Percentiles rank a stretch among this genome's conserved stretches.
phyloP scores from a whole-genome alignment of 2,797 vertebrate genomes.

The Mormyrus hasselquistii region DNA sequence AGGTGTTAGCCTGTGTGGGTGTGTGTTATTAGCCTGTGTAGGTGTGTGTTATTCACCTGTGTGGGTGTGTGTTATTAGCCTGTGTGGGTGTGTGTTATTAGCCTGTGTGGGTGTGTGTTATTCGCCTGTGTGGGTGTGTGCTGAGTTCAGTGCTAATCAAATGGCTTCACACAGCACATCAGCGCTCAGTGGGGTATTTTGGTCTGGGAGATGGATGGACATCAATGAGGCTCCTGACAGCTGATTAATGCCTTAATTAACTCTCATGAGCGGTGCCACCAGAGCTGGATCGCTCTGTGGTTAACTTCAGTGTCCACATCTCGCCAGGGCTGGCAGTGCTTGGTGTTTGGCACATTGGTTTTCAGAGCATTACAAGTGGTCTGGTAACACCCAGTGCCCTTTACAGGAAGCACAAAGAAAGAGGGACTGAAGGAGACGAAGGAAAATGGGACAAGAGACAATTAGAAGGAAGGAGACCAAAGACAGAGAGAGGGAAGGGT shows the following conservation, averaged over 20 bases:
- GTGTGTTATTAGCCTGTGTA: neutral
- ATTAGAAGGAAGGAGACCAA: neutral
- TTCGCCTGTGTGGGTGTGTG: neutral
- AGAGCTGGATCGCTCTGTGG: constrained; percentile 37
- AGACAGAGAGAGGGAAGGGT: neutral
- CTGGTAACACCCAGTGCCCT: constrained; percentile 31
- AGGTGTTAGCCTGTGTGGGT: neutral
- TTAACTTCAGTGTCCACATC: constrained; percentile 23
- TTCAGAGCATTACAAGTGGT: neutral
- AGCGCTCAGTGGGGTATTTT: constrained; percentile 56
- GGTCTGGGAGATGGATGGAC: constrained; percentile 60
- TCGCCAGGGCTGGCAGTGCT: constrained; percentile 43
- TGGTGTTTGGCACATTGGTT: constrained; percentile 46
- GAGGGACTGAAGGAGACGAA: neutral
- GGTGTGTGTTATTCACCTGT: neutral
- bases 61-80: neutral
- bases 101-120: neutral
- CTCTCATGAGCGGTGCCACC: constrained; percentile 52
- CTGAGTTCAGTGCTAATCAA: constrained; percentile 46
- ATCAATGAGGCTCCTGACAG: constrained; percentile 67
- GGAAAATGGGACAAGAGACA: neutral
- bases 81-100: neutral
- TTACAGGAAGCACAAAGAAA: constrained; percentile 34
- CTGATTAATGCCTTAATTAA: constrained; percentile 78
- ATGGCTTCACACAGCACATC: constrained; percentile 55